Conservation (phyloP, 2,888 invertebrate species). For the Poecilus cupreus region DNA sequence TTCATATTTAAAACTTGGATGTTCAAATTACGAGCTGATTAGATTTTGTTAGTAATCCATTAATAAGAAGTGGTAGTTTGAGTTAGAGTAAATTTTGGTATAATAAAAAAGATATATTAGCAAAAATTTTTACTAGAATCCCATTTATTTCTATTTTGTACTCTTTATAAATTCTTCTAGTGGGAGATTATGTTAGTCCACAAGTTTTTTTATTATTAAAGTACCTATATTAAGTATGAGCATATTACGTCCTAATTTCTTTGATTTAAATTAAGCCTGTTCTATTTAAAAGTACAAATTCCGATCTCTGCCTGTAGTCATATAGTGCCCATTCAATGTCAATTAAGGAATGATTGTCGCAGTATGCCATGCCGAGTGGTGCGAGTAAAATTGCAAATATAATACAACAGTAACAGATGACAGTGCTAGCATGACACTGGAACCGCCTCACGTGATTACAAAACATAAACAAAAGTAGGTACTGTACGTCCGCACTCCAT, state of each 20-base stretch:
- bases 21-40: too few relatives aligned
- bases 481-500: too few relatives aligned
- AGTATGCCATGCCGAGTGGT: not conserved
- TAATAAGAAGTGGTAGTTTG: too few relatives aligned
- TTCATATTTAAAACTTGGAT: too few relatives aligned
- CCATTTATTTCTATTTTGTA: too few relatives aligned
- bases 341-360: constrained; percentile 43
- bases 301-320: not conserved
- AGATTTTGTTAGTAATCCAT: too few relatives aligned
- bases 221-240: not conserved
- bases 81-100: too few relatives aligned
- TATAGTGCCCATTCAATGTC: constrained; percentile 29
- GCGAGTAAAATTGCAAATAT: not conserved
- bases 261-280: not conserved
- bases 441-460: not conserved
- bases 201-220: too few relatives aligned
- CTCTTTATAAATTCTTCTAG: too few relatives aligned
- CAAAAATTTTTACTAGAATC: too few relatives aligned
- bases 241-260: not conserved
- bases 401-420: not conserved
- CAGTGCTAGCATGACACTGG: not conserved
- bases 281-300: constrained; percentile 33
- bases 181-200: too few relatives aligned
- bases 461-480: constrained; percentile 20
- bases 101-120: too few relatives aligned